Evolutionary conservation across 1,140 invertebrate species (phyloP), one percentile per base, ranked within the genome.

Genomic region (Armadillidium nasatum): DNA sequence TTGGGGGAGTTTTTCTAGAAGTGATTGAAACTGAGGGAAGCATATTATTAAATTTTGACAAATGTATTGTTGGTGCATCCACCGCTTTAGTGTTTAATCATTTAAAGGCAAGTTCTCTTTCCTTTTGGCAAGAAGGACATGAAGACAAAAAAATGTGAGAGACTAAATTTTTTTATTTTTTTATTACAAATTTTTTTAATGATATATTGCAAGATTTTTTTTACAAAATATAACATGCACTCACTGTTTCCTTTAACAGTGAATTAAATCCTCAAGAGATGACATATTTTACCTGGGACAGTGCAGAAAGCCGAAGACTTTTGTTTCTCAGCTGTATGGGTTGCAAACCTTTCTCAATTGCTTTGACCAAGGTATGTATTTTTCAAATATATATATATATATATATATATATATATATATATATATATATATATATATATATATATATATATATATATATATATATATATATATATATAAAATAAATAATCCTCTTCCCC

Each of bases 1-100:
- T 76, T 66, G 79, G 79, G 9, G 79, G 79, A 10, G 46, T 80
- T 2, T 23, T 72, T 22, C 72, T 74, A 19, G 76, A 80, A 45
- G 76, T 77, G 33, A 72, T 45, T 33, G 33, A 76, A 13, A 71
- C 75, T 10, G 76, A 80, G 46, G 75, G 79, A 19, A 76, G 79
- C 0, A 50, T 74, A 13, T 13, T 78, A 22, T 43, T 80, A 9
- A 70, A 60, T 44, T 72, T 80, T 44, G 74, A 80, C 43, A 46
- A 76, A 72, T 78, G 50, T 21, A 73, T 68, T 68, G 68, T 72
- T n/a, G 74, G 74, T 10, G 66, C 71, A 10, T 60, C 74, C 15
- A 46, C 77, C 7, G 74, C 73, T 13, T 45, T 78, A 4, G 33
- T 78, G n/a, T 71, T 78, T 13, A 78, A 78, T 23, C 77, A 78